These are phyloP conservation scores for Penaeus vannamei DNA, from an alignment of 1,140 invertebrate genomes.

Conservation along the genomic window DNA sequence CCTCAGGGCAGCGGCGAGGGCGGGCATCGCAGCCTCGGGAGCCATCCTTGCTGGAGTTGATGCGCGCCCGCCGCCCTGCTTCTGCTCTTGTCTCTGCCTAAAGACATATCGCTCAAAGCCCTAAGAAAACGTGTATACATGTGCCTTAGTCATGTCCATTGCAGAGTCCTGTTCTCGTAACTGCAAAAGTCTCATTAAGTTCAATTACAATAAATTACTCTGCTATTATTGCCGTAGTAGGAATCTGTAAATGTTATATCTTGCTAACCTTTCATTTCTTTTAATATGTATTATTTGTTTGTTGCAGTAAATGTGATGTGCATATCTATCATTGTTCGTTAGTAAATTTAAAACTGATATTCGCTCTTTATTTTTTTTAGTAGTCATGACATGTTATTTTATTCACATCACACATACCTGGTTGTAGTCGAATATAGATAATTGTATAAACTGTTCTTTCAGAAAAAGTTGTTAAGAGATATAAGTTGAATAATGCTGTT, in stretches of 20 bases:
- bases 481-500: constrained; percentile 17
- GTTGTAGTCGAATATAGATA: constrained; percentile 38
- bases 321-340: too few species aligned
- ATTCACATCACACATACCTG: constrained; percentile 6
- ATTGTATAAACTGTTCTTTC: constrained; percentile 28
- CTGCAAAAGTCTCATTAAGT: constrained; percentile 18
- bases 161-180: constrained; percentile 32
- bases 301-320: too few species aligned
- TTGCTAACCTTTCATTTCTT: constrained; percentile 16
- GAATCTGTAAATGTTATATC: constrained; percentile 31
- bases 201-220: constrained; percentile 40
- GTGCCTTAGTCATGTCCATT: constrained; percentile 52
- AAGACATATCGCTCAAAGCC: constrained; percentile 59
- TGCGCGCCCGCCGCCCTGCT: neutral
- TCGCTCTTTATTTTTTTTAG: too few species aligned
- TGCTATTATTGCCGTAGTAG: constrained; percentile 41
- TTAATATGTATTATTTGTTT: neutral
- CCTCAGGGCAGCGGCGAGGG: constrained; percentile 37
- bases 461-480: constrained; percentile 22
- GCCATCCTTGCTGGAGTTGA: neutral
- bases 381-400: neutral
- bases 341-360: constrained; percentile 14
- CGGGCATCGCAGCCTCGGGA: neutral
- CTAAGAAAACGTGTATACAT: constrained; percentile 51
- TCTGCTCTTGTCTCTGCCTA: constrained; percentile 37